Percentiles rank a stretch among this genome's conserved stretches.
These are phyloP conservation scores for Typhlichthys subterraneus DNA, from an alignment of 2,797 vertebrate species.

Conservation along the genomic window DNA sequence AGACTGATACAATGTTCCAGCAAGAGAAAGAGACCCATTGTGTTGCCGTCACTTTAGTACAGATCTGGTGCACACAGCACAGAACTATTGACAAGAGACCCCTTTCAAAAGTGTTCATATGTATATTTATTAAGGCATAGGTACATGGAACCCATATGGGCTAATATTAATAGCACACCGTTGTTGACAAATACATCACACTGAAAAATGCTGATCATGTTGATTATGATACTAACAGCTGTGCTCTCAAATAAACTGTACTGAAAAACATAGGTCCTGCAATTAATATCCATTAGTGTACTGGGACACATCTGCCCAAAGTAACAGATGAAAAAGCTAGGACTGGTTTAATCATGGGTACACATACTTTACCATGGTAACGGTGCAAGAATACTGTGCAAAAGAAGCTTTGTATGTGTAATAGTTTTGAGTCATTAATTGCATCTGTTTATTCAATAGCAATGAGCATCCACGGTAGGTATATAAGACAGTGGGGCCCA, in stretches of 20 bases:
- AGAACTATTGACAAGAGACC: neutral
- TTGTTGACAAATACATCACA: constrained; percentile 39
- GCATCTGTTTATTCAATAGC: constrained; percentile 16
- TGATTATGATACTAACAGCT: constrained; percentile 29
- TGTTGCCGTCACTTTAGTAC: neutral
- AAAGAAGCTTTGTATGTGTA: constrained; percentile 18
- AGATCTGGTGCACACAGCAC: neutral
- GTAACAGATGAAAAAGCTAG: constrained; percentile 1
- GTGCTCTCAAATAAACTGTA: constrained; percentile 23
- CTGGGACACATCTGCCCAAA: neutral
- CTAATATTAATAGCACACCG: constrained; percentile 42
- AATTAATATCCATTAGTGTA: too few relatives aligned
- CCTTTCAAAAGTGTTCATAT: constrained; percentile 17
- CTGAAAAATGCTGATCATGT: constrained; percentile 22
- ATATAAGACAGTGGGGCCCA: constrained; percentile 7
- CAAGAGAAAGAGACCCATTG: neutral
- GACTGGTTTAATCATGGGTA: too few relatives aligned
- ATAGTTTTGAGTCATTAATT: constrained; percentile 20
- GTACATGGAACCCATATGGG: constrained; percentile 41
- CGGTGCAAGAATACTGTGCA: constrained; percentile 30
- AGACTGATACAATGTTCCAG: neutral
- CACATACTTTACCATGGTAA: neutral
- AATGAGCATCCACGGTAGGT: constrained; percentile 18
- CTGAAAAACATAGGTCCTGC: constrained; percentile 22
- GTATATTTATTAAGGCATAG: constrained; percentile 74